Evolutionary conservation across 2,888 invertebrate genomes (phyloP), one percentile per base, ranked within the genome.

Genomic region (Leucophora obtusa): DNA sequence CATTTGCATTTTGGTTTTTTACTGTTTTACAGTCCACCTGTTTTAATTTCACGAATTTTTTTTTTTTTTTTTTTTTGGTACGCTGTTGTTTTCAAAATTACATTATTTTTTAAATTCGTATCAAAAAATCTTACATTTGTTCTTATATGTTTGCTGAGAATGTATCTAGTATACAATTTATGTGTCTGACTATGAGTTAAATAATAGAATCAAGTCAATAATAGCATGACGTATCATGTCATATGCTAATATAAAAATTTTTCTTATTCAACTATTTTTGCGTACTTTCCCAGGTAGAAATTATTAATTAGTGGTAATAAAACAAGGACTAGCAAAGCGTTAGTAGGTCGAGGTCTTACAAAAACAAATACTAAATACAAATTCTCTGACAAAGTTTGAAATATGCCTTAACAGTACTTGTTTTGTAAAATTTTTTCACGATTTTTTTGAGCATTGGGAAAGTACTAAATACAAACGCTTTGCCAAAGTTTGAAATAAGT

Each of bases 161-260:
- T 38, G 14, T 11, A 14, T 38, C 7, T 28, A 3, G 7, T 28
- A 28, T 28, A 28, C 6, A 28, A 28, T 11, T 38, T 38, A 2
- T 47, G 6, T 47, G 43, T 47, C 43, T 47, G 38, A 10, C 11
- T 38, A 1, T 14, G 38, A 38, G 38, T 38, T 38, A 47, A 47
- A 47, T n/a, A 14, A 47, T n/a, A 47, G 5, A 47, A 47, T n/a
- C n/a, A 5, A 47, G 43, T 47, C 43, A 47, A 47, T 2, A 63
- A 51, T 56, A 60, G 35, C 54, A 50, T 78, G 77, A 78, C 66
- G 60, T 78, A 38, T 72, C 38, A 38, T 72, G 71, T 72, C 71
- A 71, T 66, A 72, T 72, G 66, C 54, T 60, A 78, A 78, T 78
- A 71, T 66, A 66, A 68, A 72, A 68, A 72, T 62, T 72, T 68